Evolutionary conservation across 2,797 vertebrate genomes (phyloP).

Genomic region (Chelonia mydas): DNA sequence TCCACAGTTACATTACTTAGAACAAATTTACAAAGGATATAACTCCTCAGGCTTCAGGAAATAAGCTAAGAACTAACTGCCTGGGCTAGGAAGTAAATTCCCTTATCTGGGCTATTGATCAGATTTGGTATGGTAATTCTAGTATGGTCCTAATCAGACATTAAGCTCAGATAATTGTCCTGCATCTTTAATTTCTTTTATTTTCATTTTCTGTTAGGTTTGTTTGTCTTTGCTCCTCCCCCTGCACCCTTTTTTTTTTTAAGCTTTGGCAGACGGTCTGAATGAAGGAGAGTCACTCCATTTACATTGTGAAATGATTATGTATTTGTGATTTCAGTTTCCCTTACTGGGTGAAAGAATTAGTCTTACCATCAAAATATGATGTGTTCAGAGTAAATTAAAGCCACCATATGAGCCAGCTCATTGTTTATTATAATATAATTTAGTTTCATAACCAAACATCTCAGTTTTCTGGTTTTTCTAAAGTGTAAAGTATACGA

Average conservation of each 20-base stretch:
- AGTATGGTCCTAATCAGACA: background rate
- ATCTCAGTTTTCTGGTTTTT: background rate
- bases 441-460: background rate
- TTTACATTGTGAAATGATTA: background rate
- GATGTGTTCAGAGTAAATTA: background rate
- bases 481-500: background rate
- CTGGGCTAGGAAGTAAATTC: background rate
- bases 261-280: background rate
- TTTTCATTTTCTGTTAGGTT: background rate
- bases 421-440: background rate
- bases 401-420: background rate
- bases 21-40: background rate
- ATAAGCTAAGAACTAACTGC: background rate
- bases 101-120: background rate
- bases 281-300: background rate
- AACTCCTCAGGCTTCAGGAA: slow-evolving; percentile 8
- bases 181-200: background rate
- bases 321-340: background rate
- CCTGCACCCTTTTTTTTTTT: background rate
- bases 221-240: background rate
- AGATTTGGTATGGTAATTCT: background rate
- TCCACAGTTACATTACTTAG: background rate
- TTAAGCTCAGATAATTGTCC: background rate
- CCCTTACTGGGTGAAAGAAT: background rate
- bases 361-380: background rate